These are phyloP conservation scores for Callipepla californica DNA, from an alignment of 2,113 vertebrate species.

Conservation along the genomic window DNA sequence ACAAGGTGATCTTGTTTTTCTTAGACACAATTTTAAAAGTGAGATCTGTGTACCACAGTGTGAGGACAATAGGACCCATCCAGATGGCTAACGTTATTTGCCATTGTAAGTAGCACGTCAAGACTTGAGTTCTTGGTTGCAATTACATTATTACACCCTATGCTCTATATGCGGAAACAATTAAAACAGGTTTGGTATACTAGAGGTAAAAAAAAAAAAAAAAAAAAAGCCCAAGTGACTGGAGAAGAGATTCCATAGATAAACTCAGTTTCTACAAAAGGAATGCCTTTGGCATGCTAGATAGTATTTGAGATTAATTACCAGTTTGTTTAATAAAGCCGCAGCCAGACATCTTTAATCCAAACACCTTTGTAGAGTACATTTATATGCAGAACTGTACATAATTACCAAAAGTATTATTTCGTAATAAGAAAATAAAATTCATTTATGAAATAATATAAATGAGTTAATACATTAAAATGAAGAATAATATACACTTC, in stretches of 20 bases:
- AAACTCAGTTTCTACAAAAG: constrained; percentile 18
- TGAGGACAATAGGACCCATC: not conserved
- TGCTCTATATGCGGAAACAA: not conserved
- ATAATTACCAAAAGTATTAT: constrained; percentile 27
- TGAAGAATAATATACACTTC: constrained; percentile 40
- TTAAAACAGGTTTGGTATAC: not conserved
- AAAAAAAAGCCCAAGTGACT: not conserved
- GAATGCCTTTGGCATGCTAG: constrained; percentile 25
- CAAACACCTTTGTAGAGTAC: constrained; percentile 32
- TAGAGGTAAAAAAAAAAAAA: not conserved
- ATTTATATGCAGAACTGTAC: constrained; percentile 35
- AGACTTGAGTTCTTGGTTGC: not conserved
- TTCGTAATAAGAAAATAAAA: constrained; percentile 39
- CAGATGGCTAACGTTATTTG: not conserved
- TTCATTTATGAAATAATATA: constrained; percentile 51
- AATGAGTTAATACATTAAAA: constrained; percentile 23
- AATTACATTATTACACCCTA: not conserved
- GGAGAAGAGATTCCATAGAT: constrained; percentile 41
- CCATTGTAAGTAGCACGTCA: not conserved
- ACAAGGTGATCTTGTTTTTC: not conserved
- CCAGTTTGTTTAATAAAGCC: constrained; percentile 56
- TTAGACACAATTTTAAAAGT: not conserved
- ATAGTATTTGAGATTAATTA: constrained; percentile 62
- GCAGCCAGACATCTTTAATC: constrained; percentile 53
- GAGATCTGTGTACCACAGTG: not conserved